Percentiles rank a stretch among this genome's conserved stretches.
These are phyloP conservation scores for Dryobotodes eremita DNA, from an alignment of 2,888 invertebrate genomes.

Conservation along the genomic window DNA sequence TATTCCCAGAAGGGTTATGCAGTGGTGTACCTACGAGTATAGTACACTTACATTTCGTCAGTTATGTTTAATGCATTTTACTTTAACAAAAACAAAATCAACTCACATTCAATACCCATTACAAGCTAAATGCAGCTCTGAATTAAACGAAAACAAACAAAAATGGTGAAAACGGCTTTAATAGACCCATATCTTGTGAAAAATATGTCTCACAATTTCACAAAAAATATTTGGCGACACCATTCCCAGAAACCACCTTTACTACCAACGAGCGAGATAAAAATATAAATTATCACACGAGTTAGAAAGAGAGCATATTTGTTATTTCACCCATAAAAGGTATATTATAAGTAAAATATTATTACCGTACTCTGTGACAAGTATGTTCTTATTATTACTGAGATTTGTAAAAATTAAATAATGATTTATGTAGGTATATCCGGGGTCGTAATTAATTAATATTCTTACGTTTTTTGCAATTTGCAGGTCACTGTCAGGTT, in stretches of 20 bases:
- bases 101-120: not conserved
- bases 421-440: constrained; percentile 1
- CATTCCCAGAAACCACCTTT: constrained; percentile 38
- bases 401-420: constrained; percentile 36
- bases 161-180: not conserved
- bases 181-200: not conserved
- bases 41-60: too few species aligned
- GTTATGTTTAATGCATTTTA: too few species aligned
- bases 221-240: constrained; percentile 32
- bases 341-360: constrained; percentile 63
- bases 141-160: not conserved
- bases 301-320: constrained; percentile 51
- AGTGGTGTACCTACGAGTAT: too few species aligned
- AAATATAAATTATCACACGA: constrained; percentile 14
- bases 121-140: not conserved
- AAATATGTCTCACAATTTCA: constrained; percentile 16
- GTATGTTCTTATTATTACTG: constrained; percentile 8
- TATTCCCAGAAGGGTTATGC: too few species aligned
- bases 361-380: constrained; percentile 47
- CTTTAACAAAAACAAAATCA: not conserved
- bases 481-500: too few species aligned
- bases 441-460: not conserved
- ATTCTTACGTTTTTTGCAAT: too few species aligned
- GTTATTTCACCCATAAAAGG: constrained; percentile 57
- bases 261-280: constrained; percentile 34